Evolutionary conservation across 2,888 invertebrate genomes (phyloP).

Genomic region (Aspidapion aeneum): DNA sequence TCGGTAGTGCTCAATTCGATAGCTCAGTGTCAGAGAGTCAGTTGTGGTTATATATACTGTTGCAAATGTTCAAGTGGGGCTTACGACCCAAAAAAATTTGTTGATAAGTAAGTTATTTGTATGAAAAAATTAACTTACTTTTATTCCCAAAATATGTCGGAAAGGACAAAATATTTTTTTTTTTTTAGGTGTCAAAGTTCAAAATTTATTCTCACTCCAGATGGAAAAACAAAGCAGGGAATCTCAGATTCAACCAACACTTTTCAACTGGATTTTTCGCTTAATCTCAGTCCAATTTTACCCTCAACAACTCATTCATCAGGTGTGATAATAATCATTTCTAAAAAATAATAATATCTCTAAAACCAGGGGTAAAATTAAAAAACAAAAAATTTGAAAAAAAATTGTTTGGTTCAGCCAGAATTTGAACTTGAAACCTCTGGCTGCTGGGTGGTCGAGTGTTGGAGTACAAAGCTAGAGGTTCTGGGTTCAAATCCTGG

Average conservation of each 20-base stretch:
- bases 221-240: neutral
- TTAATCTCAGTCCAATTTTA: neutral
- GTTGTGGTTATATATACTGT: conserved; percentile 43
- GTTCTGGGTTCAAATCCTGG: too few relatives aligned
- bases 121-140: too few relatives aligned
- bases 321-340: too few relatives aligned
- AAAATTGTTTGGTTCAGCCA: too few relatives aligned
- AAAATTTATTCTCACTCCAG: neutral
- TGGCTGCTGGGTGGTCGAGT: too few relatives aligned
- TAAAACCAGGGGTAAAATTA: too few relatives aligned
- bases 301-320: neutral
- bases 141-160: too few relatives aligned
- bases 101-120: conserved; percentile 32
- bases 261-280: neutral
- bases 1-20: conserved; percentile 41
- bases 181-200: neutral
- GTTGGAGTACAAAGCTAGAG: too few relatives aligned
- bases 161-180: too few relatives aligned
- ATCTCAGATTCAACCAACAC: neutral
- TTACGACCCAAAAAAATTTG: conserved; percentile 39
- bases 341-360: too few relatives aligned
- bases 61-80: conserved; percentile 40
- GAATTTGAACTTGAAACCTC: too few relatives aligned
- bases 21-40: conserved; percentile 39
- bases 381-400: too few relatives aligned